Evolutionary conservation across 2,113 vertebrate genomes (phyloP).

Genomic region (Lichenostomus cassidix): DNA sequence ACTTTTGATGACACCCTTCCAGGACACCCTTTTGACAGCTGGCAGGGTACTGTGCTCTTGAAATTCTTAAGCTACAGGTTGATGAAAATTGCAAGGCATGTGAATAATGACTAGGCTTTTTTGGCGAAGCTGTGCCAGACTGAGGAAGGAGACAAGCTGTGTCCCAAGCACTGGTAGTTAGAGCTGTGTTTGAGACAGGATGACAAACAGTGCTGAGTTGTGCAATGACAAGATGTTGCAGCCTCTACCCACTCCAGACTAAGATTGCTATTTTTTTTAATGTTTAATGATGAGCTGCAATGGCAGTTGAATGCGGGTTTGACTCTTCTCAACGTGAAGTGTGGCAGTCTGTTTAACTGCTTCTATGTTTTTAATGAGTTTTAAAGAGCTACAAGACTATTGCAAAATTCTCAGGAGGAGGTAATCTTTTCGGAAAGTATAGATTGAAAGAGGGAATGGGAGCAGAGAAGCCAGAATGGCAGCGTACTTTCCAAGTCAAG

Average conservation of each 20-base stretch:
- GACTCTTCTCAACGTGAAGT: neutral
- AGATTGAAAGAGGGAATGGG: neutral
- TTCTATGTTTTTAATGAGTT: neutral
- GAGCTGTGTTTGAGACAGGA: neutral
- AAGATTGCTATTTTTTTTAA: neutral
- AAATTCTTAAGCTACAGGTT: conserved; percentile 6
- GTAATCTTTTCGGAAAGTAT: neutral
- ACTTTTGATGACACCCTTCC: conserved; percentile 20
- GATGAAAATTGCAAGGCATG: neutral
- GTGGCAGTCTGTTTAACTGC: neutral
- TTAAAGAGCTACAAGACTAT: neutral
- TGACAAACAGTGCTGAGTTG: neutral
- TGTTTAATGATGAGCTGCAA: neutral
- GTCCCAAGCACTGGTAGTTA: neutral
- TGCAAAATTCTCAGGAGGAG: neutral
- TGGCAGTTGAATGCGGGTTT: neutral
- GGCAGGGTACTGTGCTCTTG: neutral
- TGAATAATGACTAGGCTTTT: conserved; percentile 1
- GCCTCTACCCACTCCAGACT: neutral
- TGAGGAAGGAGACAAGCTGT: neutral
- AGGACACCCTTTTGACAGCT: neutral
- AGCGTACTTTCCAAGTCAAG: neutral
- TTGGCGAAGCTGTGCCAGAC: neutral
- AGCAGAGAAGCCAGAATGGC: neutral
- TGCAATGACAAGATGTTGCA: neutral